These are phyloP conservation scores for Prorops nasuta DNA, from an alignment of 1,140 invertebrate genomes.

Conservation along the genomic window DNA sequence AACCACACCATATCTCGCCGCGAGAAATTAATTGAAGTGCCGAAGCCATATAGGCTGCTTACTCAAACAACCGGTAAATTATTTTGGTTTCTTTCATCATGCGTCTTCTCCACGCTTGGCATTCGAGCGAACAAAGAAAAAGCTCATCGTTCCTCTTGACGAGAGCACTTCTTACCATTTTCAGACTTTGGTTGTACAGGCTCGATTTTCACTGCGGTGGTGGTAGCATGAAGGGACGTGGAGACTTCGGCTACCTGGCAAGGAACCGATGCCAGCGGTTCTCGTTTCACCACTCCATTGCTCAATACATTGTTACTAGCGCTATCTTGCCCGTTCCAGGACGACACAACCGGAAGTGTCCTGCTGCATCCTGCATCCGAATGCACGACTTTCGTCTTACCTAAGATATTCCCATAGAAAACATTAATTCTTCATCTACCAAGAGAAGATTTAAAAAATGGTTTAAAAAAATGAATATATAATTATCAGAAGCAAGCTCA, in stretches of 20 bases:
- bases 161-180: constrained; percentile 51
- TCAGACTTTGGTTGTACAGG: constrained; percentile 47
- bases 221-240: constrained; percentile 59
- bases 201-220: constrained; percentile 52
- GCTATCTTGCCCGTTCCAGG: constrained; percentile 44
- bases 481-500: no score
- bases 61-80: no score
- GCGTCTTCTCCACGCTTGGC: no score
- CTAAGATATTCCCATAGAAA: constrained; percentile 24
- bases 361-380: constrained; percentile 52
- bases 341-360: constrained; percentile 47
- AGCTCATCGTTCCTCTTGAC: no score
- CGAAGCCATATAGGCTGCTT: no score
- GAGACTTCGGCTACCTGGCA: constrained; percentile 68
- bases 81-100: no score
- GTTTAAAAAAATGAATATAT: no score
- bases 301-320: constrained; percentile 26
- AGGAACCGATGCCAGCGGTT: constrained; percentile 56
- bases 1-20: no score
- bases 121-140: no score
- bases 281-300: constrained; percentile 56
- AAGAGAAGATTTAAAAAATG: no score
- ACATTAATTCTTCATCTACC: no score
- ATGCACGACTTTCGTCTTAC: constrained; percentile 48
- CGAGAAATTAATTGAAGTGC: no score